Evolutionary conservation across 2,888 invertebrate genomes (phyloP), one percentile per base, ranked within the genome.

Genomic region (Tiphia femorata): DNA sequence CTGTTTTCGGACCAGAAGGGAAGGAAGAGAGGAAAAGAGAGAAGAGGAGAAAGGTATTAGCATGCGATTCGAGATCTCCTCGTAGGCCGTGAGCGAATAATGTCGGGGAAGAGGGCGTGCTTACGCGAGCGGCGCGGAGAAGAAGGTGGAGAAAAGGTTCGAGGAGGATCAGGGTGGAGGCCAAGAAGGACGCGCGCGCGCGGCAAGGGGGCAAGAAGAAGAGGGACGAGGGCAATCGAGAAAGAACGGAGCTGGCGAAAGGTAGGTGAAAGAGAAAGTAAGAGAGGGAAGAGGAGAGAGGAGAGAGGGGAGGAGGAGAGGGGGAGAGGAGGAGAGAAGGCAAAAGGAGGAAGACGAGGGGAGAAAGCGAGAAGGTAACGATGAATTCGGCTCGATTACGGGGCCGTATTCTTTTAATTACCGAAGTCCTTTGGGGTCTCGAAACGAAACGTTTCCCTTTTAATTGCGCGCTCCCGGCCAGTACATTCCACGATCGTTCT

Each of bases 391-490:
- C 71, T 70, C 76, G 78, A 77, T 79, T 80, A 80, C 73, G 64
- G 60, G 61, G 69, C 77, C 76, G 77, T 81, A 78, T 80, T 80
- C 78, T 81, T 81, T 81, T 81, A 81, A 81, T 81, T 81, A 79
- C 77, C 77, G 62, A 71, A 76, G 73, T 74, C 68, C 72, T 73
- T 67, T 65, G 65, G 72, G 61, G 47, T 69, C 66, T 64, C 74
- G 72, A 75, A 78, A 76, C 76, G 74, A 78, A 81, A 79, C 75
- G 78, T 80, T 80, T 81, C 78, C 77, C 76, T 79, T 81, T 80
- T 81, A 81, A 81, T 81, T 81, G 79, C 80, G 72, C 70, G 70
- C 74, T n/a, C 68, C 71, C 70, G 62, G 70, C 70, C 76, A 70
- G 72, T 63, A 75, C 81, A 80, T 81, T 81, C 79, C 80, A 72